Evolutionary conservation across 2,888 invertebrate genomes (phyloP).

Genomic region (Eupithecia abbreviata): DNA sequence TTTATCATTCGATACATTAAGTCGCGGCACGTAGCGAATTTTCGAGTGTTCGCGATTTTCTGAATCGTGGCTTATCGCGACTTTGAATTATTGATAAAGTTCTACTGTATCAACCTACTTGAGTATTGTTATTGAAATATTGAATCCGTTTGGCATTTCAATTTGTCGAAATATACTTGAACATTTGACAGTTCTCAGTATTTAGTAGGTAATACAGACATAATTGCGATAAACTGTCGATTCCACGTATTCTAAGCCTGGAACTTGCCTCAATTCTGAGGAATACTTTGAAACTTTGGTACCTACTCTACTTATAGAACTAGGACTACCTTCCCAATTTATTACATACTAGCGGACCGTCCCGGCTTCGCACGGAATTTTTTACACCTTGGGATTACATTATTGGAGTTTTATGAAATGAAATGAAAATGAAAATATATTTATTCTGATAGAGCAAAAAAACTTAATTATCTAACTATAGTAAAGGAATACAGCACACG

Average conservation of each 20-base stretch:
- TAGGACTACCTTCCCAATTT: background rate
- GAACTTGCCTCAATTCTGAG: slow-evolving; percentile 1
- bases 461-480: too few relatives aligned
- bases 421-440: too few relatives aligned
- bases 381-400: too few relatives aligned
- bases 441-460: too few relatives aligned
- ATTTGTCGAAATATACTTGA: slow-evolving; percentile 5
- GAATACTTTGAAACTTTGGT: background rate
- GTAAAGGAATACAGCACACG: too few relatives aligned
- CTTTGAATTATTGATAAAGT: slow-evolving; percentile 35
- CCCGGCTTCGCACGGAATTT: too few relatives aligned
- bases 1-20: slow-evolving; percentile 54
- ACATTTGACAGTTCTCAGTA: slow-evolving; percentile 8
- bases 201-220: slow-evolving; percentile 5
- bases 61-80: slow-evolving; percentile 57
- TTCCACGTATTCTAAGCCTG: background rate
- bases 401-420: too few relatives aligned
- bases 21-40: slow-evolving; percentile 52
- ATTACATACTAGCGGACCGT: too few relatives aligned
- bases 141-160: slow-evolving; percentile 9
- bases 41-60: slow-evolving; percentile 52
- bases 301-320: background rate
- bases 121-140: slow-evolving; percentile 13
- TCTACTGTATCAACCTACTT: background rate
- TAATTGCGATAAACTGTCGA: background rate